Evolutionary conservation across 2,113 vertebrate genomes (phyloP), one percentile per base, ranked within the genome.

Genomic region (Camelus dromedarius): DNA sequence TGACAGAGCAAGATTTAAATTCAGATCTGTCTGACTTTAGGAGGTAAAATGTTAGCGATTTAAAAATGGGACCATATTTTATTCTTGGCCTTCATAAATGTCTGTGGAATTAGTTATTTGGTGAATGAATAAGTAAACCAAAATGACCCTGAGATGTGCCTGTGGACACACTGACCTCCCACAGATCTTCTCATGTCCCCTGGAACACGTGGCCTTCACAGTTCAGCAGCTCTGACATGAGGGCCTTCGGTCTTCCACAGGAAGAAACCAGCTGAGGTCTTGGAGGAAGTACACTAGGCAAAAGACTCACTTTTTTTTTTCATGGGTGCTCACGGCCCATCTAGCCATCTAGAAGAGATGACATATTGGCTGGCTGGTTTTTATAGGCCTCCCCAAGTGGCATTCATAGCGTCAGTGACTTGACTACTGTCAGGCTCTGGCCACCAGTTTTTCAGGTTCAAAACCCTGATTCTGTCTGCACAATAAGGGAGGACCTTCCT

Each of bases 31-130:
- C 50, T 80, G 42, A 85, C 46, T 80, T 50, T 1, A 67, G 14
- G 20, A 84, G 38, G 24, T 64, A 80, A 92, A 96, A 95, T 67
- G 30, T 64, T 70, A 87, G 28, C 42, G 46, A 18, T 76, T 70
- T 87, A 84, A 77, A 24, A n/a, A 11, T 9, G 38, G 19, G 15
- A 8, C n/a, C 38, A 7, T 75, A 9, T 76, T 90, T 89, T 83
- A 64, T 83, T 60, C 35, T 79, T 93, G 46, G 8, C 72, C 35
- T 75, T 81, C 54, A 35, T 48, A 90, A 69, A 38, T 77, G 3
- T 91, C 69, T 93, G 30, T 77, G 50, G 18, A 50, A 35, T 88
- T 32, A 54, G 60, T 82, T 95, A n/a, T 62, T 87, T 89, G 54
- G 46, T 64, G 24, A 69, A 30, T 67, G 15, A 92, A 8, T 56